Base-by-base conservation (phyloP, 2,113 vertebrate genomes). In the Trogon surrucura region DNA sequence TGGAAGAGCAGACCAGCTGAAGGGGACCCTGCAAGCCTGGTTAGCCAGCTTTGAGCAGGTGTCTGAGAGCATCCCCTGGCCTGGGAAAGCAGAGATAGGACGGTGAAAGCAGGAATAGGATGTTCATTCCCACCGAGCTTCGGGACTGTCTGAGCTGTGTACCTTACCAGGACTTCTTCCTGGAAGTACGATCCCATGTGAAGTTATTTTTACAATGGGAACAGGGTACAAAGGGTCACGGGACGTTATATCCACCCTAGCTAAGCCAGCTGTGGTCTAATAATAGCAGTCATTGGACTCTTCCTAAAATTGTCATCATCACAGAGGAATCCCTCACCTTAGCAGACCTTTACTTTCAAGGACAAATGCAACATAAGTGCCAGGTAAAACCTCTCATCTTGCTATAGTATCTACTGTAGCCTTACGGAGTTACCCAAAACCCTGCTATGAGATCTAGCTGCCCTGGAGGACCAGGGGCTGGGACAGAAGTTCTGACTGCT, bases 161-260 rank as follows among this genome's bases (percentile, higher is more conserved):
- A 4, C 3, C 4, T 26, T 20, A 29, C 45, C 27, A 65, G 16
- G 16, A 50, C n/a, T 77, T 61, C 60, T 89, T 78, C 87, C 73
- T 88, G 84, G 70, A 80, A 80, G 53, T 2, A 6, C 2, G 6
- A 56, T 27, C 36, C 38, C 79, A 44, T 7, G 0, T 38, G 17
- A 36, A 38, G 93, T 82, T 95, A 95, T 94, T 96, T 97, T 96
- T 96, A 12, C 82, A 88, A 25, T 32, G 66, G 88, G 75, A 82
- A 80, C 71, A 85, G 60, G 5, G 41, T 80, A 79, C 71, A 51
- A 38, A 62, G 85, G 50, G 71, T 87, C 54, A 58, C 32, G 78
- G 89, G 71, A 79, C 44, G 11, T 60, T 38, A 27, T 29, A 57
- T 50, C 44, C 66, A 38, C 48, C 54, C 77, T 61, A 9, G 7